These are phyloP conservation scores for Orthosia cruda DNA, from an alignment of 2,888 invertebrate genomes.

Conservation along the genomic window DNA sequence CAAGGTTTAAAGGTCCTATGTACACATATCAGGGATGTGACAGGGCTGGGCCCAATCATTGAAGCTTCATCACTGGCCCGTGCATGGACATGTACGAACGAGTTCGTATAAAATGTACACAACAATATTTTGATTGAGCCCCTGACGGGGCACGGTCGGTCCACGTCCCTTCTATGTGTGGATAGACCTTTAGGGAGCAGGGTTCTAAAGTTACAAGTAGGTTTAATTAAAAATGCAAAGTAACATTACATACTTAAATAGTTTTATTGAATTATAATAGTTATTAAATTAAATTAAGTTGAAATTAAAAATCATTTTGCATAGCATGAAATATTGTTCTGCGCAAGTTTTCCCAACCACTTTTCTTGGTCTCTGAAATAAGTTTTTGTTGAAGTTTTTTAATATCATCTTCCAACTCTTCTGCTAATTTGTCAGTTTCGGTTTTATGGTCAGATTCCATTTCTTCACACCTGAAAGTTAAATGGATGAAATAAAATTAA, in stretches of 20 bases:
- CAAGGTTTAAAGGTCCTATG: too few species aligned
- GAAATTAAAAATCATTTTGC: constrained; percentile 81
- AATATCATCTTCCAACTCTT: constrained; percentile 84
- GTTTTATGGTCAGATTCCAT: constrained; percentile 80
- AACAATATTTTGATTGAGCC: too few species aligned
- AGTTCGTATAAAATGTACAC: too few species aligned
- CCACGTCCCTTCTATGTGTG: too few species aligned
- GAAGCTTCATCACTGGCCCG: too few species aligned
- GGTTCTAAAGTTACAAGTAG: not conserved
- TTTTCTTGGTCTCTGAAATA: constrained; percentile 83
- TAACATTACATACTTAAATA: not conserved
- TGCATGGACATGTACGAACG: too few species aligned
- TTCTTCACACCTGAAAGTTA: constrained; percentile 80
- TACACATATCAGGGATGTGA: too few species aligned
- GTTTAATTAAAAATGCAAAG: constrained; percentile 11
- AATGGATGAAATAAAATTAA: not conserved
- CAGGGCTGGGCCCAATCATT: too few species aligned
- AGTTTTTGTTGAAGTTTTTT: constrained; percentile 83
- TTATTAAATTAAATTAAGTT: constrained; percentile 6
- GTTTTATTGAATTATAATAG: constrained; percentile 32
- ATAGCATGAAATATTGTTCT: constrained; percentile 85
- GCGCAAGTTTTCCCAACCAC: constrained; percentile 82
- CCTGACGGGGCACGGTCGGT: too few species aligned
- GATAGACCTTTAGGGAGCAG: not conserved
- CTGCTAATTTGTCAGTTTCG: constrained; percentile 81